These are phyloP conservation scores for Hemichromis elongatus DNA, from an alignment of 2,113 vertebrate genomes.

Conservation along the genomic window DNA sequence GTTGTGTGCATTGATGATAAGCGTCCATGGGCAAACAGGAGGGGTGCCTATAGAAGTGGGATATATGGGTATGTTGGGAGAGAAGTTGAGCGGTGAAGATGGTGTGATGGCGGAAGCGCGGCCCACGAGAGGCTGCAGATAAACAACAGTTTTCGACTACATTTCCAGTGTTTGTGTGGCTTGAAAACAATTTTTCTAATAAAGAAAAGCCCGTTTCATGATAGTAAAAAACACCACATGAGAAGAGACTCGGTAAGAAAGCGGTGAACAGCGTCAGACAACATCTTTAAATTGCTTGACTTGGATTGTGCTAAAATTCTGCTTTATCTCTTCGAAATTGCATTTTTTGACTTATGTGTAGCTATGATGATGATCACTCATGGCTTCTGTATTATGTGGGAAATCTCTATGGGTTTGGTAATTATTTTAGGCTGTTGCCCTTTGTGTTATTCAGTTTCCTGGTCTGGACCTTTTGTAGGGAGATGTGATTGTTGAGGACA, in stretches of 20 bases:
- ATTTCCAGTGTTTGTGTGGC: slow-evolving; percentile 2
- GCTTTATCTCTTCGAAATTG: not conserved
- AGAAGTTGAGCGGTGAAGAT: not conserved
- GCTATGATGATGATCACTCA: slow-evolving; percentile 23
- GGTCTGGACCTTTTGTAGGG: slow-evolving; percentile 15
- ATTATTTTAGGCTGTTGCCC: slow-evolving; percentile 65
- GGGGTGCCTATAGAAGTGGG: slow-evolving; percentile 19
- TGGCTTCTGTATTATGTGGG: slow-evolving; percentile 2
- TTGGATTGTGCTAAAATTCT: not conserved
- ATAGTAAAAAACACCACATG: not conserved
- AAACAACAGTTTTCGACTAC: not conserved
- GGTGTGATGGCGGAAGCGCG: not conserved
- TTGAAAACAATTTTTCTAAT: slow-evolving; percentile 19
- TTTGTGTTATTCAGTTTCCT: slow-evolving; percentile 54
- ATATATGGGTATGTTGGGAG: not conserved
- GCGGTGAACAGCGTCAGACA: not conserved
- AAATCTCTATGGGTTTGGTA: slow-evolving; percentile 19
- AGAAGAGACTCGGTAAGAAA: not conserved
- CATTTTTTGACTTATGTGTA: not conserved
- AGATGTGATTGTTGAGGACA: slow-evolving; percentile 67
- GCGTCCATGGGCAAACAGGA: slow-evolving; percentile 61
- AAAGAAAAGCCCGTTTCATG: not conserved
- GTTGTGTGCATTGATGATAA: slow-evolving; percentile 71
- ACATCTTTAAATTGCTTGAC: not conserved
- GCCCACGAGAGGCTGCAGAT: slow-evolving; percentile 1